Evolutionary conservation across 2,113 vertebrate genomes (phyloP), one percentile per base, ranked within the genome.

Genomic region (Myotis lucifugus): DNA sequence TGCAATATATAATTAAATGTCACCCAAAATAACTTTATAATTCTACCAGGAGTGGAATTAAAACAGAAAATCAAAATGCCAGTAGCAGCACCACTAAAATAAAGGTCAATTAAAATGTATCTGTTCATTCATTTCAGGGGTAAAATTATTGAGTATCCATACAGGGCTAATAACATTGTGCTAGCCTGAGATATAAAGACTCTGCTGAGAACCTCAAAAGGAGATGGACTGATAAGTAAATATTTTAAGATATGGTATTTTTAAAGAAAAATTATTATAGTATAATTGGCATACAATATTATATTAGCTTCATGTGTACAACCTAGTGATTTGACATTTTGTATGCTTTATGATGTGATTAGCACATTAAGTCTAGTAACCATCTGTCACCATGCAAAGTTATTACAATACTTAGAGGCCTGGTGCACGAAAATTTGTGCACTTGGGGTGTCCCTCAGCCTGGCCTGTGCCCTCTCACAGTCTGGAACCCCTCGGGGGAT

Each of bases 41-140:
- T 88, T 91, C 72, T 85, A 14, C 23, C n/a, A 64, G 59, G 14
- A 90, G 8, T 52, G 29, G 37, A 95, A 61, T 23, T 37, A 81
- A 73, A 89, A 85, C 42, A 70, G 50, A 76, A 90, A 84, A 70
- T 42, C 50, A 82, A 88, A 88, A 78, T 78, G 37, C 54, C 25
- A 67, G 11, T 27, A 50, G 12, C 69, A 74, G 18, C 42, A 48
- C 15, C 29, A 85, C 34, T 25, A 34, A 86, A 85, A 88, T 27
- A 19, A 40, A 85, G 73, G 12, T 79, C 52, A 73, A 59, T 92
- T n/a, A 42, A 88, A 78, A 79, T 50, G 32, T 67, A 74, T 52
- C 15, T 10, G 15, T 77, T 27, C 13, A 52, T 83, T 83, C 46
- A n/a, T 90, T 72, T 87, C 37, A 37, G 42, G 54, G 40, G 66